Evolutionary conservation across 2,888 invertebrate species (phyloP), one percentile per base, ranked within the genome.

Genomic region (Autographa gamma): DNA sequence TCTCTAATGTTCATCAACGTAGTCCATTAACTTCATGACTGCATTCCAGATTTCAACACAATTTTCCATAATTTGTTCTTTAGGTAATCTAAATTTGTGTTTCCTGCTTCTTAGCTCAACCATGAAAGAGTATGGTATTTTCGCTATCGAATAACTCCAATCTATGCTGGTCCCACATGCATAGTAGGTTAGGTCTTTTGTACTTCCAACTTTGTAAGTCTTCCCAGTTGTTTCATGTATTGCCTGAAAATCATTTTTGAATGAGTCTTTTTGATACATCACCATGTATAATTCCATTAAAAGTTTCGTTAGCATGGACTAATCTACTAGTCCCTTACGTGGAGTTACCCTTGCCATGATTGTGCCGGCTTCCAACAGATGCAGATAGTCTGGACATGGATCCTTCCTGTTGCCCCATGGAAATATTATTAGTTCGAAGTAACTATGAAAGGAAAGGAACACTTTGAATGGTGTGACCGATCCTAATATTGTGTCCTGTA

Each of bases 121-220:
- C 94, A 95, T 95, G 76, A 91, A 95, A 0, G 93, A 94, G 83
- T 89, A 95, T 0, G 95, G 95, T 71, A 95, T 94, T 60, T 93
- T 93, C 0, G 95, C 95, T 32, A 92, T 88, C 0, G 88, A 91
- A 67, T 95, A 95, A 63, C 95, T 94, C 95, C 95, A 95, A 70
- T 95, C 95, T 2, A 87, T 94, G 60, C 95, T 94, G 58, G 95
- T 95, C 0, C 95, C 95, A 56, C 94, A 95, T 0, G 95, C 95
- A 60, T 83, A 87, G 79, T 95, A 95, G 0, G 95, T 95, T 58
- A 95, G 84, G 71, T 95, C 95, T 75, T 93, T 94, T 0, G 95
- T 95, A 69, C 89, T 91, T 0, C 95, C 95, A 6, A 95, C 95
- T 82, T 92, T 94, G 78, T 95, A 95, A 11, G 87, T 93, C 78